Evolutionary conservation across 2,113 vertebrate genomes (phyloP), one percentile per base, ranked within the genome.

Genomic region (Apteryx owenii): DNA sequence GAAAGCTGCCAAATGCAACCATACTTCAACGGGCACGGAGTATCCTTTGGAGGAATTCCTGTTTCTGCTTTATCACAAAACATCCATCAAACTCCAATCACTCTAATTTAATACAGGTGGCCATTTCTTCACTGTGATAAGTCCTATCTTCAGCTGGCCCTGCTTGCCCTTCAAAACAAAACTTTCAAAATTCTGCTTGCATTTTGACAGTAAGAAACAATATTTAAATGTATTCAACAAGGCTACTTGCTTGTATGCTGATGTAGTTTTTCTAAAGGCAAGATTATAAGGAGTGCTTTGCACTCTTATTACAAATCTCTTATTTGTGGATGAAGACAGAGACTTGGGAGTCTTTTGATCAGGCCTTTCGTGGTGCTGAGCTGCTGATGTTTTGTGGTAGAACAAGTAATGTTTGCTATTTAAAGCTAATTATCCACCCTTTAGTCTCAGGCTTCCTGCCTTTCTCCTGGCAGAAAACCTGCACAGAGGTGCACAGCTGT

Each of bases 1-100:
- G 82, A 76, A 33, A 93, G 72, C 76, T 95, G 93, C 83, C 90
- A 94, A 96, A 69, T 33, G n/a, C 60, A 93, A 73, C 60, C 64
- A 83, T 38, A 71, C 81, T 94, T 92, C 80, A 90, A 4, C 77
- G 88, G 77, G 64, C 66, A 93, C 25, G 33, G 90, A 94, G 60
- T 81, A 89, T 38, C 58, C 46, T 51, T 81, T 89, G 83, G 83
- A 90, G 80, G 31, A 84, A 61, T 65, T 92, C 40, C 73, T 90
- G 51, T 31, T 18, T 87, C 79, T 72, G 22, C 0, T 8, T 65
- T 75, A 75, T n/a, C n/a, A 44, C 61, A 80, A 92, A 92, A 66
- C 62, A 80, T 54, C 70, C 78, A 94, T 77, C 73, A 76, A 33
- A 78, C 54, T 78, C 20, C 61, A 87, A 91, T 81, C 51, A 19